Conservation (phyloP, 2,797 vertebrate species). For the Pseudochromis fuscus region DNA sequence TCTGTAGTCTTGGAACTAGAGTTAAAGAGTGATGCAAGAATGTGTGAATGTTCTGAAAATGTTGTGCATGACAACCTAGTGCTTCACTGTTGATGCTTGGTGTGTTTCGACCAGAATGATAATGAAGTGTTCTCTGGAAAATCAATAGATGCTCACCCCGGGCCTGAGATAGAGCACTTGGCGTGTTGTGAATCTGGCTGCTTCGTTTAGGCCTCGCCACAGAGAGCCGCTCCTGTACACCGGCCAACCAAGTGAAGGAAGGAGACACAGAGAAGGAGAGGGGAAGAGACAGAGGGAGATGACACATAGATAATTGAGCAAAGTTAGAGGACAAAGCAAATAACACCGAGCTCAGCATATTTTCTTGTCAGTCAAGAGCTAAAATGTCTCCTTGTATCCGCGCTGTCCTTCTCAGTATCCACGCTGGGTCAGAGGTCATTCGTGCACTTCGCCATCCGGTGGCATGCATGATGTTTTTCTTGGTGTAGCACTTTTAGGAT, state of each 20-base stretch:
- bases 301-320: constrained; percentile 76
- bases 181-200: constrained; percentile 78
- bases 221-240: constrained; percentile 65
- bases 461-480: constrained; percentile 20
- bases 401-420: constrained; percentile 35
- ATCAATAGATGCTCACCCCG: constrained; percentile 73
- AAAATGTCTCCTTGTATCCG: constrained; percentile 39
- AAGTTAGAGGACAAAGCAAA: constrained; percentile 76
- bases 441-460: constrained; percentile 1
- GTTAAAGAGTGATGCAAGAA: constrained; percentile 13
- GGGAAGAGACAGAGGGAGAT: constrained; percentile 49
- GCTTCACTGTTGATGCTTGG: constrained; percentile 55
- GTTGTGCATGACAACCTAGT: constrained; percentile 52
- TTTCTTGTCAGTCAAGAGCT: constrained; percentile 61
- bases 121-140: constrained; percentile 78
- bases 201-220: constrained; percentile 65
- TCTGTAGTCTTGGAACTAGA: constrained; percentile 12
- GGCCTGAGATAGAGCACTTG: constrained; percentile 69
- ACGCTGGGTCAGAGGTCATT: constrained; percentile 62
- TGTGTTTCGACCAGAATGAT: constrained; percentile 74
- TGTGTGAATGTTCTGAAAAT: constrained; percentile 42
- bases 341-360: constrained; percentile 70
- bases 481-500: constrained; percentile 20
- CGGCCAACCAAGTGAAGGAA: constrained; percentile 58
- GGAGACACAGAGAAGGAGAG: constrained; percentile 41